Percentiles rank a stretch among this genome's conserved stretches.
phyloP scores from a whole-genome alignment of 2,797 vertebrate species.

The Buceros bicornis region DNA sequence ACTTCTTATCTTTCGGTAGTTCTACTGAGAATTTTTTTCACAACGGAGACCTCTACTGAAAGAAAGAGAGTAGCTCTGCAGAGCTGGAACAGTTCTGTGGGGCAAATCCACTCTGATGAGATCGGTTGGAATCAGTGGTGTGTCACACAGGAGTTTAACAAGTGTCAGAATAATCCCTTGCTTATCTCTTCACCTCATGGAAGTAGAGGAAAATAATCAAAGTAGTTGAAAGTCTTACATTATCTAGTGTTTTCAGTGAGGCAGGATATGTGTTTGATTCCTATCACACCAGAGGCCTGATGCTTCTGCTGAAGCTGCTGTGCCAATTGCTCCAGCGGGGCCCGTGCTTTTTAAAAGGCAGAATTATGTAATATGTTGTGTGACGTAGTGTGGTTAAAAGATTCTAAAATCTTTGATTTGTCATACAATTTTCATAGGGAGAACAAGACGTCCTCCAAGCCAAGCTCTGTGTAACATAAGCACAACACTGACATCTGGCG shows the following conservation, averaged over 20 bases:
- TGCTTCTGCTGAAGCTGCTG: not conserved
- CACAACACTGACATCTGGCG: slow-evolving; percentile 84
- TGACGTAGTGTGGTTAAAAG: not conserved
- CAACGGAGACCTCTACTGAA: slow-evolving; percentile 45
- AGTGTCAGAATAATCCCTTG: not conserved
- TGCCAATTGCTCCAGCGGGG: not conserved
- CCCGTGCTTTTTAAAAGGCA: not conserved
- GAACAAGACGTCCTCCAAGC: not conserved
- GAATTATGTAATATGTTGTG: not conserved
- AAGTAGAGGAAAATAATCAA: not conserved
- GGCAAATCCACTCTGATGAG: fast-evolving
- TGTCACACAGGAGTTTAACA: not conserved
- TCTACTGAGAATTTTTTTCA: not conserved
- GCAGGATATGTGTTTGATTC: not conserved
- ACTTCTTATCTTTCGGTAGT: not conserved
- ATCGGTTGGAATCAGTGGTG: not conserved
- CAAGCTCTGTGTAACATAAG: slow-evolving; percentile 61
- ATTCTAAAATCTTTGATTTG: not conserved
- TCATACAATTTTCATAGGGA: fast-evolving
- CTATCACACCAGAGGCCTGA: not conserved
- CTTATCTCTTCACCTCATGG: not conserved
- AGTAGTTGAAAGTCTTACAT: not conserved
- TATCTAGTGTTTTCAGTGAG: not conserved
- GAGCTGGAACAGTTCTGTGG: not conserved
- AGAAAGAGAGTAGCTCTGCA: not conserved